Evolutionary conservation across 2,888 invertebrate genomes (phyloP).

Genomic region (Coenonympha arcania): DNA sequence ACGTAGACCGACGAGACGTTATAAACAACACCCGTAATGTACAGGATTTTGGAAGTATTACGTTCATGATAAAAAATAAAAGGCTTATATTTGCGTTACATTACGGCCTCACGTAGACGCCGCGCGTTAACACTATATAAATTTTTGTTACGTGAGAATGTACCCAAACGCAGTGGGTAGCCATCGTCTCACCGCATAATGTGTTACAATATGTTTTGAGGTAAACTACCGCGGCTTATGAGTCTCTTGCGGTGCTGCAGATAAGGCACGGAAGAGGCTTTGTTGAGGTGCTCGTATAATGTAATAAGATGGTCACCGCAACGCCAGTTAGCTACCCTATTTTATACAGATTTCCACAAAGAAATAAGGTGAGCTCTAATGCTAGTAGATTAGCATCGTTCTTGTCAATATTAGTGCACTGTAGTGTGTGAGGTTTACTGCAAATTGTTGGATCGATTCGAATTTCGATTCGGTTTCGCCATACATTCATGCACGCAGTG

Average conservation of each 20-base stretch:
- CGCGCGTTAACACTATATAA: background rate
- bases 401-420: constrained; percentile 48
- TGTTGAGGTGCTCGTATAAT: constrained; percentile 57
- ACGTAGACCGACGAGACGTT: too few species aligned
- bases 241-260: constrained; percentile 62
- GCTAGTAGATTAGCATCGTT: constrained; percentile 31
- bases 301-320: constrained; percentile 60
- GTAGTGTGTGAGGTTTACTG: too few species aligned
- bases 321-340: constrained; percentile 47
- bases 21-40: too few species aligned
- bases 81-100: too few species aligned
- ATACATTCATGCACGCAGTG: too few species aligned
- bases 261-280: constrained; percentile 68
- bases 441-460: too few species aligned
- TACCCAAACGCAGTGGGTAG: constrained; percentile 43
- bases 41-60: too few species aligned
- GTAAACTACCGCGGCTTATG: constrained; percentile 67
- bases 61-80: too few species aligned
- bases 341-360: constrained; percentile 44
- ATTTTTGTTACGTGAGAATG: constrained; percentile 60
- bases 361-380: constrained; percentile 23
- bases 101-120: too few species aligned
- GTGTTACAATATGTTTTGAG: constrained; percentile 68
- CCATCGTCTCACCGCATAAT: constrained; percentile 60
- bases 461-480: too few species aligned